Evolutionary conservation across 2,888 invertebrate genomes (phyloP).

Genomic region (Chrysomela aeneicollis): DNA sequence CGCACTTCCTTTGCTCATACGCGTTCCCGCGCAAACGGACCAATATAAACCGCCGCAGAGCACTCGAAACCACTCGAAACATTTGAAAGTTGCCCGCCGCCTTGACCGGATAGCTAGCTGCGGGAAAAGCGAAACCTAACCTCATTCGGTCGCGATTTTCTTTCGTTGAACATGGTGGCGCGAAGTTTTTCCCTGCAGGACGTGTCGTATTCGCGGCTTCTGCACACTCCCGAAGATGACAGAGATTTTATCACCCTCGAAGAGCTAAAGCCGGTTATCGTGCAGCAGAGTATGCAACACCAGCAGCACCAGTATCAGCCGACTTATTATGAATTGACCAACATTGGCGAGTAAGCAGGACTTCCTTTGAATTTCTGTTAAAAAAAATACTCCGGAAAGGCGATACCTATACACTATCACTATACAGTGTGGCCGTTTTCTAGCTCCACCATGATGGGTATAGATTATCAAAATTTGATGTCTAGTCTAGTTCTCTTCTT

Average conservation of each 20-base stretch:
- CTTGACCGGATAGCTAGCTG: not conserved
- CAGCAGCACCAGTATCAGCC: constrained; percentile 54
- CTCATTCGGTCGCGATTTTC: not conserved
- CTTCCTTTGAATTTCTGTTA: not conserved
- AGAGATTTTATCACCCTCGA: constrained; percentile 59
- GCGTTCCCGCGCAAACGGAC: constrained; percentile 22
- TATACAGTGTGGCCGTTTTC: too few species aligned
- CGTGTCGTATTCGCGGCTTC: constrained; percentile 58
- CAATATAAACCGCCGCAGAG: constrained; percentile 35
- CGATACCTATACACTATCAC: too few species aligned
- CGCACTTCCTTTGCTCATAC: constrained; percentile 33
- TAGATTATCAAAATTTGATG: too few species aligned
- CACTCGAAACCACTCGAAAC: constrained; percentile 42
- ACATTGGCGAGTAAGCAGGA: constrained; percentile 57
- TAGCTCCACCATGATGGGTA: too few species aligned
- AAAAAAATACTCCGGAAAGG: too few species aligned
- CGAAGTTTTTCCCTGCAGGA: constrained; percentile 59
- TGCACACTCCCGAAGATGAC: constrained; percentile 59
- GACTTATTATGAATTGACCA: constrained; percentile 57
- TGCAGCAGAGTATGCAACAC: constrained; percentile 36
- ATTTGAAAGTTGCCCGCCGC: constrained; percentile 44
- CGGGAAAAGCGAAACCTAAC: not conserved
- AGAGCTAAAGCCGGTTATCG: constrained; percentile 56
- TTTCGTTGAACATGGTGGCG: constrained; percentile 60
- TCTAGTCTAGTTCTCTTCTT: too few species aligned